Evolutionary conservation across 2,888 invertebrate genomes (phyloP), one percentile per base, ranked within the genome.

Genomic region (Melanchra persicariae): DNA sequence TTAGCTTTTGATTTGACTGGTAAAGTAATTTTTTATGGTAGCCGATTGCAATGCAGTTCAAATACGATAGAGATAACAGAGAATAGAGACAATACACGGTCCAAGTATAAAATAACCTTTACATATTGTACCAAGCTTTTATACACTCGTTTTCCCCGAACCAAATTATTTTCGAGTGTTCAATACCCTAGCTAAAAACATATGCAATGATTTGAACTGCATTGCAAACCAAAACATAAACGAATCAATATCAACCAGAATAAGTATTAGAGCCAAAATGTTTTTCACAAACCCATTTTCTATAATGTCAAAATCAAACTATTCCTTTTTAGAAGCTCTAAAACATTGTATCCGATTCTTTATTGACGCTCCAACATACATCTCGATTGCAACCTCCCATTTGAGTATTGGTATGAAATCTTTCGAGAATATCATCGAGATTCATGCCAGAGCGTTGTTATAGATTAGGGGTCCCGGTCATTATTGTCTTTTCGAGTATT

Each of bases 401-500:
- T 67, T 49, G 47, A 73, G 47, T 59, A 47, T 47, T 15, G 19
- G 9, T 17, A 12, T 9, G 6, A 30, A 69, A 54, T 52, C 9
- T 10, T 15, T 24, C 19, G 19, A n/a, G 24, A 0, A 19, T 17
- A 15, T 6, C 67, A 67, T 68, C 49, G 19, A 68, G 3, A 67
- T 62, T 61, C 22, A 24, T 22, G 47, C 12, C 15, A 2, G 3
- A 26, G 34, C 10, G 34, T n/a, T 22, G 8, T 7, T 37, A 22
- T 17, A 45, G 52, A 71, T 45, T 22, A 37, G 15, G 19, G 22
- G 17, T 76, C 12, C 22, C 45, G 15, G 26, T 54, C 6, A 10
- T 73, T 70, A 74, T 83, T 72, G 76, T 83, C 77, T 83, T 81
- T 84, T 64, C n/a, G 73, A 85, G 77, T 78, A 82, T 74, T 73